Evolutionary conservation across 2,113 vertebrate species (phyloP).

Genomic region (Anas platyrhynchos): DNA sequence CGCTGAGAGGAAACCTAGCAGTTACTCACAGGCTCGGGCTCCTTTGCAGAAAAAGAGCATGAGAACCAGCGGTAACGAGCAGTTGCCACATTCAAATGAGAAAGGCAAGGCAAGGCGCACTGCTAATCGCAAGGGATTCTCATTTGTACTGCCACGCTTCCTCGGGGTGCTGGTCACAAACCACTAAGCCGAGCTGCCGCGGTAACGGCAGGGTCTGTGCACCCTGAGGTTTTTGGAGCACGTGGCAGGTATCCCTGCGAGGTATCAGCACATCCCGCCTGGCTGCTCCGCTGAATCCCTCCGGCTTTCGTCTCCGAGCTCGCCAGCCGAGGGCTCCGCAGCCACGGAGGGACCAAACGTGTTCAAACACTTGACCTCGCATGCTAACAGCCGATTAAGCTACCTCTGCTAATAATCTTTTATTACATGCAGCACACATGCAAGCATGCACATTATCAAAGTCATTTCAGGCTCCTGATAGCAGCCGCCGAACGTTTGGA

Average conservation of each 20-base stretch:
- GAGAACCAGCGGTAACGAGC: neutral
- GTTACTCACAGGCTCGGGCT: accelerated
- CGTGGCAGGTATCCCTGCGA: neutral
- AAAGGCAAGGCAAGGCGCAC: neutral
- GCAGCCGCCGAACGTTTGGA: neutral
- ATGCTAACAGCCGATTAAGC: neutral
- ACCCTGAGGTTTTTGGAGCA: neutral
- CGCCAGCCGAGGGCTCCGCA: accelerated
- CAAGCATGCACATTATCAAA: neutral
- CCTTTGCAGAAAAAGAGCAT: neutral
- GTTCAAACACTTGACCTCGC: neutral
- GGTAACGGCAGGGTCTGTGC: neutral
- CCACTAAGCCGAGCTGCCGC: accelerated
- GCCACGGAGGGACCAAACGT: accelerated
- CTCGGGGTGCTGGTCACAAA: neutral
- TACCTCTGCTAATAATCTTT: neutral
- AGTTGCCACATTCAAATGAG: neutral
- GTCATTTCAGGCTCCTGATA: neutral
- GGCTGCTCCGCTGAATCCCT: neutral
- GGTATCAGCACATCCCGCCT: neutral
- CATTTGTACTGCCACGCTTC: neutral
- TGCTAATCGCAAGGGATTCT: neutral
- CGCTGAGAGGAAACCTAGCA: neutral
- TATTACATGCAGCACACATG: neutral
- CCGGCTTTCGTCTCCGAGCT: neutral